Evolutionary conservation across 1,140 invertebrate genomes (phyloP), one percentile per base, ranked within the genome.

Genomic region (Brachionus sp.): DNA sequence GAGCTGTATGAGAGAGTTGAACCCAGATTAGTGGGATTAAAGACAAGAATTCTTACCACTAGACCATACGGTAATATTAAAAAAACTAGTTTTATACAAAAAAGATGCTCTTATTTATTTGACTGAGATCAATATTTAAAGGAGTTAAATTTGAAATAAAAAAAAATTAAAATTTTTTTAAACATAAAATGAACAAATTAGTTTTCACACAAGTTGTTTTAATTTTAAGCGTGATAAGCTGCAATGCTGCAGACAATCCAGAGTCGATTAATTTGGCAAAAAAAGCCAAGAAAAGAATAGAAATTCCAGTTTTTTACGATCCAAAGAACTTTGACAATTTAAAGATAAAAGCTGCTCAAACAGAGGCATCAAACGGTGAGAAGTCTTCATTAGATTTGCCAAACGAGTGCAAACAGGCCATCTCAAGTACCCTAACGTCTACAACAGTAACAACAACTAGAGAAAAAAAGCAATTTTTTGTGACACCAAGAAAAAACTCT

Each of bases 11-110:
- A 29, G 66, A 33, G 66, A 70, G 39, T 70, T 19, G 66, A 70
- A 70, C 66, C 66, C 13, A 19, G 66, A 16, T n/a, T 16, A 12
- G n/a, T 39, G 7, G 12, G 33, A 16, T 33, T 7, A 16, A 70
- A 70, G 66, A 19, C 66, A 70, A 70, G 66, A 70, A 70, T 70
- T n/a, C 66, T 19, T 19, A 70, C 66, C 66, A 70, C 66, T 70
- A 70, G 66, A 70, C 66, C 66, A 70, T 42, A 70, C 37, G 66
- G 66, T 5, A 33, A 37, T 57, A 10, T 25, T n/a, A 0, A 57
- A 57, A 5, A 9, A 57, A 19, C n/a, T 7, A 29, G 29, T 3
- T 29, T 29, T 23, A 19, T 7, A 19, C 7, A 19, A 50, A 16
- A n/a, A 50, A 9, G 19, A 19, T 19, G 3, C 5, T 23, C 19